Evolutionary conservation across 2,113 vertebrate species (phyloP).

Genomic region (Aphelocoma coerulescens): DNA sequence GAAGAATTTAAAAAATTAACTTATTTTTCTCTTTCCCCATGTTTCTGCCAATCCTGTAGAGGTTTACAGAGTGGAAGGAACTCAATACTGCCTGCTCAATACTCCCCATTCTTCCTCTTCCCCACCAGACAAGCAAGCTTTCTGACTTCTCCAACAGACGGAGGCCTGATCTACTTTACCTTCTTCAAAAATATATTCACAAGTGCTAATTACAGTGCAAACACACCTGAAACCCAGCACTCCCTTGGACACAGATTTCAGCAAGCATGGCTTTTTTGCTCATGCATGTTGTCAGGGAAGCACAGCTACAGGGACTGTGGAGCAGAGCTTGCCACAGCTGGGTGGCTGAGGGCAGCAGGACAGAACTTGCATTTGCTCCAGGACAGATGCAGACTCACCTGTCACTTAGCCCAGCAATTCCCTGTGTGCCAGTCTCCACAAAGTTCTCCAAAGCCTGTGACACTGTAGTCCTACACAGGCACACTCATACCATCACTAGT

Average conservation of each 20-base stretch:
- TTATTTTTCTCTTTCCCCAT: background rate
- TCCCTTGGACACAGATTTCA: background rate
- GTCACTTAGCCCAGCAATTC: background rate
- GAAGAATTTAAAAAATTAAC: background rate
- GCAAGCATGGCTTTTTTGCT: background rate
- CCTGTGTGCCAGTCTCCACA: background rate
- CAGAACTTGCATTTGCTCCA: background rate
- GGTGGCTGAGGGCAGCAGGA: background rate
- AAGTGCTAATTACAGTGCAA: background rate
- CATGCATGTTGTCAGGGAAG: background rate
- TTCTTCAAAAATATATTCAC: background rate
- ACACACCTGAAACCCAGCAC: background rate
- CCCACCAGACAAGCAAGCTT: background rate
- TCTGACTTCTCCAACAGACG: background rate
- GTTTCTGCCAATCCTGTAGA: background rate
- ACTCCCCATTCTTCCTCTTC: background rate
- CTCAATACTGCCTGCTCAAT: background rate
- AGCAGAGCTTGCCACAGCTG: background rate
- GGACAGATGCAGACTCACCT: background rate
- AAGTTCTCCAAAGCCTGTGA: background rate
- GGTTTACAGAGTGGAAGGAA: background rate
- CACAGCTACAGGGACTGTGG: background rate
- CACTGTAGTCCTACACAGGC: background rate
- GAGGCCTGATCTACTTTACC: background rate
- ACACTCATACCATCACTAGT: background rate